phyloP scores from a whole-genome alignment of 92 coral and sea anemone species.

The Porites lobata region DNA sequence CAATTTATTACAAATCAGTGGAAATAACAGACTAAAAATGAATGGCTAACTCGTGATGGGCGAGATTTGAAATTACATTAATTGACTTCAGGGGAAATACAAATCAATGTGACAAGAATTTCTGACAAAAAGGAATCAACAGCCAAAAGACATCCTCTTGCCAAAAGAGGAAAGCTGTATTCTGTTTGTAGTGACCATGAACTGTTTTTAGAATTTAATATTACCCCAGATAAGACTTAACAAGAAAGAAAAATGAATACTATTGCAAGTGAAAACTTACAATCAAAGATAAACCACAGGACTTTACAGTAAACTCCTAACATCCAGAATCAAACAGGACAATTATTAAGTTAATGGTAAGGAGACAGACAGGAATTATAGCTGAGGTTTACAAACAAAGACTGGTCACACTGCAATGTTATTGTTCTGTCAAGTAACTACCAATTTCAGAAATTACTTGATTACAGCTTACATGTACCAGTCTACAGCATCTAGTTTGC shows the following conservation, averaged over 20 bases:
- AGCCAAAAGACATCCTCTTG: not conserved
- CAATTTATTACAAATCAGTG: conserved; percentile 18
- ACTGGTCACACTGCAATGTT: too few species aligned
- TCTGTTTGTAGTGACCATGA: not conserved
- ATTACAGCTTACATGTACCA: not conserved
- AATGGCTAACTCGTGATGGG: not conserved
- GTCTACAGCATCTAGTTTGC: not conserved
- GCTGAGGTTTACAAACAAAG: too few species aligned
- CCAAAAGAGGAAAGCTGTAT: not conserved
- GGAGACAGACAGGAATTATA: too few species aligned
- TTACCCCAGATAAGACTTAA: not conserved
- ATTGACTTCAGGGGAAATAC: not conserved
- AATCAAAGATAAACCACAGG: too few species aligned
- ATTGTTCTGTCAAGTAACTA: not conserved
- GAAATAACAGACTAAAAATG: not conserved
- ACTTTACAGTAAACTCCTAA: too few species aligned
- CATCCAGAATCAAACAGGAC: too few species aligned
- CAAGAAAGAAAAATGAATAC: too few species aligned
- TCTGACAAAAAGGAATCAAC: not conserved
- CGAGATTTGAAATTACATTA: not conserved
- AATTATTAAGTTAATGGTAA: too few species aligned
- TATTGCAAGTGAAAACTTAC: too few species aligned
- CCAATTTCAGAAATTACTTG: not conserved
- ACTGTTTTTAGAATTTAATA: too few species aligned
- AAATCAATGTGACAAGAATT: not conserved